phyloP scores from a whole-genome alignment of 1,140 invertebrate genomes.

The Ruditapes philippinarum region DNA sequence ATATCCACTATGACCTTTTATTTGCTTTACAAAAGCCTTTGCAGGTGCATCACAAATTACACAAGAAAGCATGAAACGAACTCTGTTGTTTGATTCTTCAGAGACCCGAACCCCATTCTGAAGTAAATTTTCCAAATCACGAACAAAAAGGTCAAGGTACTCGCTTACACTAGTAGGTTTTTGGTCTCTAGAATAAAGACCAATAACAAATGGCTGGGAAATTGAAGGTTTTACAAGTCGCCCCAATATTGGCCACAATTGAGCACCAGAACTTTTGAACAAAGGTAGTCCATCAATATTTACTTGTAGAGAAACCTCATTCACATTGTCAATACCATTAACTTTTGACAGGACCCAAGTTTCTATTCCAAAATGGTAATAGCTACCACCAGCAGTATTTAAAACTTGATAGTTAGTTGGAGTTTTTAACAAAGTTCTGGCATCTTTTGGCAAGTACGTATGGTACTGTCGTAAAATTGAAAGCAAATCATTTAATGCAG shows the following conservation, averaged over 20 bases:
- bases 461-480: constrained; percentile 29
- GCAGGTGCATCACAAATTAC: constrained; percentile 86
- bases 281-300: constrained; percentile 61
- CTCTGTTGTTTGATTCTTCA: constrained; percentile 38
- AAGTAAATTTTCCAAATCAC: constrained; percentile 53
- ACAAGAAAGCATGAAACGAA: constrained; percentile 50
- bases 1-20: constrained; percentile 80
- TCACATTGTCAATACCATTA: background rate
- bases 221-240: background rate
- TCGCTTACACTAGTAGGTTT: constrained; percentile 55
- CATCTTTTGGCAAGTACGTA: constrained; percentile 65
- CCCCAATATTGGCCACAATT: constrained; percentile 69
- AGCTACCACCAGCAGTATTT: constrained; percentile 61
- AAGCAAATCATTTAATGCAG: constrained; percentile 36
- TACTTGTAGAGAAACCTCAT: no score
- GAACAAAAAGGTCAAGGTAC: constrained; percentile 44
- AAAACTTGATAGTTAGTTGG: constrained; percentile 13
- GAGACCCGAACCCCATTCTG: background rate
- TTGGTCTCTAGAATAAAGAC: constrained; percentile 36
- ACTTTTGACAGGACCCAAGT: background rate
- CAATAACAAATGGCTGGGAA: constrained; percentile 57
- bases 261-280: constrained; percentile 42
- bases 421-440: constrained; percentile 60
- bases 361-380: constrained; percentile 67
- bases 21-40: constrained; percentile 83